These are phyloP conservation scores for Drosophila hawaiiensis DNA, from an alignment of 2,888 invertebrate genomes.

Conservation along the genomic window DNA sequence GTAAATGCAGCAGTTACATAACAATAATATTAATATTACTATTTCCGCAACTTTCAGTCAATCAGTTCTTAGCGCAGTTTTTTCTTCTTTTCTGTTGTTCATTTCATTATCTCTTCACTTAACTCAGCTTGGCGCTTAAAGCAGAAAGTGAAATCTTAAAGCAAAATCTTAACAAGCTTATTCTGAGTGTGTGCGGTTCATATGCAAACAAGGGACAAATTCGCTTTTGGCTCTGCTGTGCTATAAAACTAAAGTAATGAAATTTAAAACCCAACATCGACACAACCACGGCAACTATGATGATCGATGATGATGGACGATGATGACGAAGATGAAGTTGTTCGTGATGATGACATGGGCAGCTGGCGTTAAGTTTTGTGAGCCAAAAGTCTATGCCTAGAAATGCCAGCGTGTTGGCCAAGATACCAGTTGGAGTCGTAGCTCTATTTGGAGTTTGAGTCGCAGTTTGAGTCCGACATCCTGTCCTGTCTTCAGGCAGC, in stretches of 20 bases:
- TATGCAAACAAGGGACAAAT: constrained; percentile 50
- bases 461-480: neutral
- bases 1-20: neutral
- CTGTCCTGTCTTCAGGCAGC: constrained; percentile 31
- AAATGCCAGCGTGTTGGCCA: constrained; percentile 44
- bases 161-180: neutral
- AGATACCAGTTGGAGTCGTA: constrained; percentile 33
- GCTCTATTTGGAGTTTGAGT: neutral
- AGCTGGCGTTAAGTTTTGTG: constrained; percentile 54
- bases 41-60: neutral
- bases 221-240: constrained; percentile 35
- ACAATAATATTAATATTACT: neutral
- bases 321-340: neutral
- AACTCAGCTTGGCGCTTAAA: neutral
- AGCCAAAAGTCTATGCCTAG: constrained; percentile 27
- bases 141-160: neutral
- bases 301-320: neutral
- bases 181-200: neutral
- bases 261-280: constrained; percentile 71
- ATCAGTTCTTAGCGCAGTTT: neutral
- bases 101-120: constrained; percentile 10
- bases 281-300: constrained; percentile 19
- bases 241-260: constrained; percentile 77
- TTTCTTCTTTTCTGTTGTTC: neutral
- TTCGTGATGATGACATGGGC: constrained; percentile 8